Evolutionary conservation across 2,113 vertebrate genomes (phyloP).

Genomic region (Porphyrio hochstetteri): DNA sequence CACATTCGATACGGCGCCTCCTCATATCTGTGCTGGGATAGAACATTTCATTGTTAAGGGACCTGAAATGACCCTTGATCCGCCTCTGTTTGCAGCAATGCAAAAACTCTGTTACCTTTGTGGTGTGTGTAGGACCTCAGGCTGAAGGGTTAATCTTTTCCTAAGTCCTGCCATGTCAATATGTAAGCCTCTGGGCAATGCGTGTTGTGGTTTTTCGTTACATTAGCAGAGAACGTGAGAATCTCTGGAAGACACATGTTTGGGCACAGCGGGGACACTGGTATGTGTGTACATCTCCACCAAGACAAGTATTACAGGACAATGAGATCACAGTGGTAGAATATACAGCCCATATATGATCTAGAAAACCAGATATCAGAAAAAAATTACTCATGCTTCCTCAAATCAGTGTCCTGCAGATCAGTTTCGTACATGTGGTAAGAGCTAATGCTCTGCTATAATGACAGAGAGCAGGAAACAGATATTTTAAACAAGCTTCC

Average conservation of each 20-base stretch:
- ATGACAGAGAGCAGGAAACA: not conserved
- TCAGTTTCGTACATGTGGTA: not conserved
- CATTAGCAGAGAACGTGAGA: not conserved
- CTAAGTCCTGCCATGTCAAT: not conserved
- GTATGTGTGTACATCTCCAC: accelerated
- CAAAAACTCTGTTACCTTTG: not conserved
- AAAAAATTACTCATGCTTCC: not conserved
- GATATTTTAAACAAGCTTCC: not conserved
- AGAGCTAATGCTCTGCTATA: not conserved
- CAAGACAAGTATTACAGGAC: accelerated
- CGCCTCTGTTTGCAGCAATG: not conserved
- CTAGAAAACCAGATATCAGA: not conserved
- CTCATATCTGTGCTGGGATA: not conserved
- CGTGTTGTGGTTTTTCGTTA: not conserved
- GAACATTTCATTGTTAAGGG: not conserved
- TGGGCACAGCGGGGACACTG: not conserved
- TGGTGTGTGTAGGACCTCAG: not conserved
- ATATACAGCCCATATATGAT: not conserved
- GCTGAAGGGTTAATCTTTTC: not conserved
- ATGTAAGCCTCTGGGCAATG: not conserved
- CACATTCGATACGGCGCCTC: not conserved
- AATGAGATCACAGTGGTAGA: not conserved
- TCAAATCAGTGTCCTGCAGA: not conserved
- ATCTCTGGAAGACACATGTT: not conserved
- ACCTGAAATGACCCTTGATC: not conserved